Evolutionary conservation across 37 sponge, comb jelly and placozoan species (phyloP).

Genomic region (Cladorhizidae sp.): DNA sequence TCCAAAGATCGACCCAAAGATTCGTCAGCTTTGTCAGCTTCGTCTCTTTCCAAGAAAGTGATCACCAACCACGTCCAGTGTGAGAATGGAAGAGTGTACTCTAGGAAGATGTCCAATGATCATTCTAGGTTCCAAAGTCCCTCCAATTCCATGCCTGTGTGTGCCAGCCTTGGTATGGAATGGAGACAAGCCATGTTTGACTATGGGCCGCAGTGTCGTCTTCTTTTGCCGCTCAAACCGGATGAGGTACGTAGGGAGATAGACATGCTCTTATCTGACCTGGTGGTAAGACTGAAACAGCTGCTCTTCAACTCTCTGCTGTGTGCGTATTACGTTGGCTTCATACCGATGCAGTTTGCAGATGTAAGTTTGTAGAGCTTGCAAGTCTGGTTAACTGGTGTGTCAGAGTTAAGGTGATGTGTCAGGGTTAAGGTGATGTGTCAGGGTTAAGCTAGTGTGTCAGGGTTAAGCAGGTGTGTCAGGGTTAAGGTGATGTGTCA

Average conservation of each 20-base stretch:
- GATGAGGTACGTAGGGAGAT: slow-evolving; percentile 70
- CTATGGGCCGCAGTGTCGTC: slow-evolving; percentile 24
- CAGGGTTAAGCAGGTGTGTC: too few relatives aligned
- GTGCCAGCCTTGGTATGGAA: neutral
- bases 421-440: too few relatives aligned
- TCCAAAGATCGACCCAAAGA: neutral
- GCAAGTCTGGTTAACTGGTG: too few relatives aligned
- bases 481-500: too few relatives aligned
- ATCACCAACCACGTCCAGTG: neutral
- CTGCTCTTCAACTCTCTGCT: slow-evolving; percentile 80
- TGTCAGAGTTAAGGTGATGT: too few relatives aligned
- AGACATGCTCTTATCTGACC: slow-evolving; percentile 61
- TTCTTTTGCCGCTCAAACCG: slow-evolving; percentile 53
- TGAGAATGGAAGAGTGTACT: neutral
- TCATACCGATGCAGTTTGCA: slow-evolving; percentile 81
- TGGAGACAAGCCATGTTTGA: neutral
- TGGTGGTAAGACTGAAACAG: slow-evolving; percentile 74
- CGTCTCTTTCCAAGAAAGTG: neutral
- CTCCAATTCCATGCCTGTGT: neutral
- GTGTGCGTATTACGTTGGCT: slow-evolving; percentile 83
- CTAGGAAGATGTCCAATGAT: neutral
- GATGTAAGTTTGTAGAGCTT: slow-evolving; percentile 72
- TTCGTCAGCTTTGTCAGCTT: neutral
- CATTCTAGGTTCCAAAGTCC: neutral
- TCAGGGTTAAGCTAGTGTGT: too few relatives aligned